phyloP scores from a whole-genome alignment of 1,140 invertebrate species.

The Drosophila sulfurigaster region DNA sequence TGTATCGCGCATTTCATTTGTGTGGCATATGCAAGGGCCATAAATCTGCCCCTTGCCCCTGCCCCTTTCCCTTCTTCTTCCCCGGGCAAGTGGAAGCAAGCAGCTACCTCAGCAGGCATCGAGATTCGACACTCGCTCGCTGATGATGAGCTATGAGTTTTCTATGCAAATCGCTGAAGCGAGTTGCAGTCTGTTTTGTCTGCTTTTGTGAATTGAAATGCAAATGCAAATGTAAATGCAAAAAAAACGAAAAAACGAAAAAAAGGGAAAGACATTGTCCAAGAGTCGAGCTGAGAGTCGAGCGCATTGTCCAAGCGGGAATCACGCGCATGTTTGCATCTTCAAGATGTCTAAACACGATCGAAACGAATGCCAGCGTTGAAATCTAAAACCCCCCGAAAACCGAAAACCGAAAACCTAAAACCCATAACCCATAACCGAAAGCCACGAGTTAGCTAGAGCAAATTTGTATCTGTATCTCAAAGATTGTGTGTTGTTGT shows the following conservation, averaged over 20 bases:
- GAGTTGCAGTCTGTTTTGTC: not conserved
- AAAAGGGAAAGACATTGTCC: constrained; percentile 36
- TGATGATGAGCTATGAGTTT: constrained; percentile 82
- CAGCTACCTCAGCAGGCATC: constrained; percentile 30
- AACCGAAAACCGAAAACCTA: constrained; percentile 28
- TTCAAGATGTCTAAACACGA: constrained; percentile 68
- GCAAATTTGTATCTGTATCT: constrained; percentile 23
- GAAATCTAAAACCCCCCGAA: constrained; percentile 49
- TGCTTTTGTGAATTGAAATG: constrained; percentile 69
- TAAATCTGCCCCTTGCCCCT: constrained; percentile 50
- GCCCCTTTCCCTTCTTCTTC: constrained; percentile 1
- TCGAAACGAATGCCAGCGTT: constrained; percentile 51
- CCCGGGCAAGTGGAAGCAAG: not conserved
- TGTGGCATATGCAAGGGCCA: constrained; percentile 70
- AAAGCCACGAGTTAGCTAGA: too few relatives aligned
- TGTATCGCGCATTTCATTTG: constrained; percentile 41
- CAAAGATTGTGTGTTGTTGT: not conserved
- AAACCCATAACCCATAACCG: not conserved
- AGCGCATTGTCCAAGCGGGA: constrained; percentile 47
- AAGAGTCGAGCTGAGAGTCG: not conserved
- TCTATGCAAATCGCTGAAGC: constrained; percentile 69
- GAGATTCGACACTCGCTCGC: constrained; percentile 61
- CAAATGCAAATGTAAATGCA: constrained; percentile 53
- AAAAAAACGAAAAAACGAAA: not conserved
- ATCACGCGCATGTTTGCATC: constrained; percentile 68